Evolutionary conservation across 2,888 invertebrate genomes (phyloP), one percentile per base, ranked within the genome.

Genomic region (Cylindroiulus punctatus): DNA sequence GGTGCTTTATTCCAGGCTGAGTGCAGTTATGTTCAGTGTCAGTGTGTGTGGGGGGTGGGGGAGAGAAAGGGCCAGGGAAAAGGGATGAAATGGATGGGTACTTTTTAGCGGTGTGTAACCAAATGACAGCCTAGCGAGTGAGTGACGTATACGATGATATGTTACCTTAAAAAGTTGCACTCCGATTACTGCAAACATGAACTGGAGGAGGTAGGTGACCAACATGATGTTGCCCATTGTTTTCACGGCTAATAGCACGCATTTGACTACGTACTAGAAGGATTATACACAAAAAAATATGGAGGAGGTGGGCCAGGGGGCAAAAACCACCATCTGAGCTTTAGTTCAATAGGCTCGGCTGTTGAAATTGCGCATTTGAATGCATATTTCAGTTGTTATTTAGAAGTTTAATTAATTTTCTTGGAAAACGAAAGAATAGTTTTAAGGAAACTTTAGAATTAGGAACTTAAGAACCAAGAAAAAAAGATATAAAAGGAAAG

Each of bases 151-250:
- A 65, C 36, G 65, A 65, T 32, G 76, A 44, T 57, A 84, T 81
- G 84, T 87, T 96, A 98, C 98, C 97, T 99, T 99, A 94, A 99
- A 99, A 92, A 99, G 96, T 93, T 99, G 99, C 91, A 99, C 99
- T 93, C 99, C 99, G 93, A 99, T 99, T 92, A 98, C 98, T 91
- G 99, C 98, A 93, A 99, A 99, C 98, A 99, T 99, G 95, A 99
- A 99, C 93, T 98, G 97, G 91, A 99, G 97, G 92, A 99, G 96
- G 93, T 97, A 98, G 92, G 99, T 99, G 92, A 99, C 99, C 94
- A 99, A 94, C 94, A 99, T 97, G 93, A 99, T 99, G 95, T 99
- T 99, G 93, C 98, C 98, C 93, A 98, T 98, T 92, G 98, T 98
- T 94, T 97, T 97, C 92, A 98, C 96, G 91, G 98, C 98, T 93